Evolutionary conservation across 1,140 invertebrate species (phyloP).

Genomic region (Lasioglossum albipes): DNA sequence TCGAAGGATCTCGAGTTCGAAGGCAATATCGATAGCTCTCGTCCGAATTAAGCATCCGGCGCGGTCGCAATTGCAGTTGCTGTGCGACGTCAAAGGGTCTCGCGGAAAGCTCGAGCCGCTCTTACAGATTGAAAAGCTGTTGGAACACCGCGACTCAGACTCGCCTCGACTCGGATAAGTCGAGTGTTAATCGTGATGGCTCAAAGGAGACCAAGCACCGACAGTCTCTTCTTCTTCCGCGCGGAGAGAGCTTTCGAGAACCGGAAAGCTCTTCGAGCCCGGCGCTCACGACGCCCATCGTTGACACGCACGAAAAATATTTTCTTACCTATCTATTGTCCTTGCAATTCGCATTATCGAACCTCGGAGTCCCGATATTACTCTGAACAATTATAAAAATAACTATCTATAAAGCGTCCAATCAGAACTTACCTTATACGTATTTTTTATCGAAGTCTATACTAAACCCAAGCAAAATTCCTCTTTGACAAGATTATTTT

Average conservation of each 20-base stretch:
- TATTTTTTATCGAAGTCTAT: too few species aligned
- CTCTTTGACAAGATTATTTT: too few species aligned
- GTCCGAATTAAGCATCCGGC: background rate
- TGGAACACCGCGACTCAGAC: conserved; percentile 3
- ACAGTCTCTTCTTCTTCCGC: conserved; percentile 11
- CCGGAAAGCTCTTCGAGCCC: conserved; percentile 4
- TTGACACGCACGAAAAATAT: conserved; percentile 33
- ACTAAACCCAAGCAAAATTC: too few species aligned
- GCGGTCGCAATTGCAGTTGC: background rate
- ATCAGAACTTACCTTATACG: too few species aligned
- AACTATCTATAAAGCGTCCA: too few species aligned
- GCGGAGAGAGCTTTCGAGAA: background rate
- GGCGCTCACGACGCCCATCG: background rate
- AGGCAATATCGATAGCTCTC: conserved; percentile 4
- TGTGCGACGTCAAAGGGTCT: background rate
- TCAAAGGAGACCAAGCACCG: conserved; percentile 24
- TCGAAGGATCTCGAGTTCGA: background rate
- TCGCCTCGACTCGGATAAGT: conserved; percentile 23
- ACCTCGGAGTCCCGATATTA: background rate
- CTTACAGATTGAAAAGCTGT: conserved; percentile 33
- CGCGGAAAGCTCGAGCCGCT: conserved; percentile 15
- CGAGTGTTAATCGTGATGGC: conserved; percentile 40
- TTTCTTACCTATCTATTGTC: background rate
- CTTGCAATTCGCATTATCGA: too few species aligned
- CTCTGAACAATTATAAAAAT: too few species aligned